Base-by-base conservation (phyloP, 2,113 vertebrate species). In the Australoheros scitulus region DNA sequence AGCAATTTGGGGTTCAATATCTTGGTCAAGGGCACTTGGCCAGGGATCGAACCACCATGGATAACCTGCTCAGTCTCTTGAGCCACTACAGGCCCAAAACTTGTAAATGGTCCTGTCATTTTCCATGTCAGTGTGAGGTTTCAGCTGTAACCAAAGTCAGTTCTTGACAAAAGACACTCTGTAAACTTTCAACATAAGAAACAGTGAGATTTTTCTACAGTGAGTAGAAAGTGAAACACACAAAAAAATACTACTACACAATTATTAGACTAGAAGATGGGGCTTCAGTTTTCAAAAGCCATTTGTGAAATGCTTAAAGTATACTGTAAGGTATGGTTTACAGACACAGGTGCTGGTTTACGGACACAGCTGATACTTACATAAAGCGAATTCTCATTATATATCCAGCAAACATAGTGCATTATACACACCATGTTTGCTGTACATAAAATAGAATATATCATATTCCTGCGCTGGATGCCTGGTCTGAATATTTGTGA, bases 401-500 rank as follows among this genome's bases (percentile, higher is more conserved):
- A 77, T 22, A 61, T 10, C 36, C 14, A 43, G 15, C 47, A 50
- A 38, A 13, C 20, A 59, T 17, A 18, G 50, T 22, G 38, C 14
- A 15, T 77, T 61, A 32, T 34, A 36, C 41, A 7, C 14, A 36
- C 20, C 8, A 14, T 68, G 20, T 22, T 56, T 47, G n/a, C 41
- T 60, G 2, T 72, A 41, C 22, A 59, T 56, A 52, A 8, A 18
- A 1, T 47, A 55, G 41, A 72, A 14, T 14, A 24, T 14, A 4
- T 55, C 11, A 7, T 13, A 79, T 63, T 72, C 57, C 70, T 58
- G n/a, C 52, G 20, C 11, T 7, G 6, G 17, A 59, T 43, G 18
- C 74, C 57, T 84, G 57, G 76, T 57, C 20, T 65, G 63, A 81
- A 72, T 72, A 77, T 83, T 8, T 79, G 41, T 58, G 38, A n/a